A percentile compares a stretch with the other conserved stretches of the same genome.
These are phyloP conservation scores for Chelidonichthys spinosus DNA, from an alignment of 2,797 vertebrate species.

Conservation along the genomic window DNA sequence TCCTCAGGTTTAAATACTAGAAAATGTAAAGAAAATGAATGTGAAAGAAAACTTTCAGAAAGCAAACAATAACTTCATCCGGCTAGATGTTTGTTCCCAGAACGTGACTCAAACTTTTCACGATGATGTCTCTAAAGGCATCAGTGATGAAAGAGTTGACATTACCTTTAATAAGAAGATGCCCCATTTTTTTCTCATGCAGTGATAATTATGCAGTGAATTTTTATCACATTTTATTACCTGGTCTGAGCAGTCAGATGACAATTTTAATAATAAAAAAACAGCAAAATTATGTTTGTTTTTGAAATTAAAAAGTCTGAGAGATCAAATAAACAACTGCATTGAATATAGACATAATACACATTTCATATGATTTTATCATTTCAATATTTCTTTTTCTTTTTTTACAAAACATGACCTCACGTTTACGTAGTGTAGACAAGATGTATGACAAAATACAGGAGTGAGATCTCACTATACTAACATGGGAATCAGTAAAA, in stretches of 20 bases:
- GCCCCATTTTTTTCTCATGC: not conserved
- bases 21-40: not conserved
- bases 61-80: not conserved
- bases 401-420: not conserved
- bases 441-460: not conserved
- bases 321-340: not conserved
- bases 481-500: too few species aligned
- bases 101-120: not conserved
- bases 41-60: not conserved
- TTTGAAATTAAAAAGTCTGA: not conserved
- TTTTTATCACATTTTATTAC: not conserved
- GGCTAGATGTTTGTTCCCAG: not conserved
- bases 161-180: not conserved
- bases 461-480: too few species aligned
- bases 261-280: not conserved
- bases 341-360: not conserved
- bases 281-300: not conserved
- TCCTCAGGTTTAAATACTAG: not conserved
- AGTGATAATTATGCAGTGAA: not conserved
- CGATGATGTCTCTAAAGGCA: not conserved
- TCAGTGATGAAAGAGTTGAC: not conserved
- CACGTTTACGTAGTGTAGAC: not conserved
- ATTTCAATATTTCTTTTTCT: fast-evolving
- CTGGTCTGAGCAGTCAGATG: not conserved
- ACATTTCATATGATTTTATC: not conserved